phyloP scores from a whole-genome alignment of 2,113 vertebrate genomes.

The Myanophis thanlyinensis region DNA sequence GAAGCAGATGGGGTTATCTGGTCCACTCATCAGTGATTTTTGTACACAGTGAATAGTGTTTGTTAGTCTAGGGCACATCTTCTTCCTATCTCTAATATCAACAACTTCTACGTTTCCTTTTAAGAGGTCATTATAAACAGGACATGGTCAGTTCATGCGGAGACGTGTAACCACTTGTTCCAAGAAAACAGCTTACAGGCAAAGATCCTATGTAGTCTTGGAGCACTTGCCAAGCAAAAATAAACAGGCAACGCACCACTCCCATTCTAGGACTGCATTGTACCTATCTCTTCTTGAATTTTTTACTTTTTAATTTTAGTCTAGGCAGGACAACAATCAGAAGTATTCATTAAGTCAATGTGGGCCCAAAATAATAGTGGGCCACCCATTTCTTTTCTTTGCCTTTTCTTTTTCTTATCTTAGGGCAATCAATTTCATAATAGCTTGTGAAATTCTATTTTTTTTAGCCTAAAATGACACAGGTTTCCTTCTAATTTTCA shows the following conservation, averaged over 20 bases:
- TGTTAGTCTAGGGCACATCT: neutral
- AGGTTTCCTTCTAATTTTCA: neutral
- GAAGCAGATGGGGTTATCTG: neutral
- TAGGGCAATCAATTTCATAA: neutral
- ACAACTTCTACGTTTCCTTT: neutral
- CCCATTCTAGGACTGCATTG: neutral
- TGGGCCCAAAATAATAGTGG: neutral
- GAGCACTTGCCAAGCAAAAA: conserved; percentile 17
- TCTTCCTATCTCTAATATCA: conserved; percentile 6
- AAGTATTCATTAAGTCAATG: neutral
- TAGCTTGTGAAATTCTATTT: neutral
- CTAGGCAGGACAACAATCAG: neutral
- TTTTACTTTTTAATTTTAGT: neutral
- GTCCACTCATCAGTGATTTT: neutral
- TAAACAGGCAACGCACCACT: neutral
- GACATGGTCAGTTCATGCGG: conserved; percentile 6
- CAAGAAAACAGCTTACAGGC: conserved; percentile 5
- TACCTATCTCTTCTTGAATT: neutral
- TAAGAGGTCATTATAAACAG: conserved; percentile 23
- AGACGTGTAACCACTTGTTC: conserved; percentile 16
- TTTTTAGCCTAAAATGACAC: neutral
- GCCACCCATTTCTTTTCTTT: neutral
- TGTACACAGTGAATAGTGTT: neutral
- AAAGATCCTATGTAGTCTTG: conserved; percentile 4
- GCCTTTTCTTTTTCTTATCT: neutral